Evolutionary conservation across 2,113 vertebrate species (phyloP).

Genomic region (Podarcis cretensis): DNA sequence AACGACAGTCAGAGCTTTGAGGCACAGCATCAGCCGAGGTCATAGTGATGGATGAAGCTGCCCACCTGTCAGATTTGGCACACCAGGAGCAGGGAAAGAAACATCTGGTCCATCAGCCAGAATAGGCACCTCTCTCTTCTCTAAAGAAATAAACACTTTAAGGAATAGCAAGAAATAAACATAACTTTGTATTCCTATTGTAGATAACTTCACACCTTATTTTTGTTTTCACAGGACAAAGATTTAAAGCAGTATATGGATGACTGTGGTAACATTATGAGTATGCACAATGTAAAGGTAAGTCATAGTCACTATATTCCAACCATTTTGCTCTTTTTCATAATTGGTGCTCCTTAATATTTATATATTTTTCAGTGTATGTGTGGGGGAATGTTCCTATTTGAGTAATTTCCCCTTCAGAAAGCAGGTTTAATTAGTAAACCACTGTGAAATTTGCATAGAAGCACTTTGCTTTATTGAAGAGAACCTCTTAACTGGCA

Average conservation of each 20-base stretch:
- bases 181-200: background rate
- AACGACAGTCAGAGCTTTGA: too few species aligned
- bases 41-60: too few species aligned
- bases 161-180: background rate
- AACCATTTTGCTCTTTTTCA: background rate
- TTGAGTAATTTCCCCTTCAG: background rate
- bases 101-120: too few species aligned
- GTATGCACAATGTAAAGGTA: constrained; percentile 99
- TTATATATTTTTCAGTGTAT: background rate
- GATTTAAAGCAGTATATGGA: constrained; percentile 99
- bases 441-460: background rate
- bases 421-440: background rate
- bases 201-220: background rate
- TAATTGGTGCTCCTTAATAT: background rate
- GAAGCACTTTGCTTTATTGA: background rate
- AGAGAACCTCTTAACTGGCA: background rate
- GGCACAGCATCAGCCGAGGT: too few species aligned
- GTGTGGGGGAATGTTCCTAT: background rate
- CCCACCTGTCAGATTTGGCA: too few species aligned
- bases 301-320: background rate
- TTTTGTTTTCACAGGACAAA: constrained; percentile 86
- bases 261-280: constrained; percentile 99
- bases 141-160: background rate
- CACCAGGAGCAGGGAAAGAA: too few species aligned
- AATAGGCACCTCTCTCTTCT: background rate